These are phyloP conservation scores for Lasioglossum albipes DNA, from an alignment of 1,140 invertebrate genomes.

Conservation along the genomic window DNA sequence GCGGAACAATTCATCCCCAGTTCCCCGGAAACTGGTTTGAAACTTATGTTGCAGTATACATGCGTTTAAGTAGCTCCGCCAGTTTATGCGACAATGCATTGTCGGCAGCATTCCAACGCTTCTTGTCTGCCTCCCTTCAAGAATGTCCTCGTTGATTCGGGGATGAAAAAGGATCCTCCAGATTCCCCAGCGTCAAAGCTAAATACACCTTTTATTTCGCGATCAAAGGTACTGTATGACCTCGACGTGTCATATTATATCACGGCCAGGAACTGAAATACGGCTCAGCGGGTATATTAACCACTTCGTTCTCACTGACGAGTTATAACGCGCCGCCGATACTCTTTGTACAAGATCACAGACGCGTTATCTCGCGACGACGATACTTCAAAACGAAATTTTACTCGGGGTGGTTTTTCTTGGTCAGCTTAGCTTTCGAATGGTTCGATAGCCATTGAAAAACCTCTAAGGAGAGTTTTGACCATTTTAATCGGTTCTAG, in stretches of 20 bases:
- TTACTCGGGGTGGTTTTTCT: too few relatives aligned
- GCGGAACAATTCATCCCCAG: background rate
- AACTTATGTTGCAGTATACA: background rate
- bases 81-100: conserved; percentile 12
- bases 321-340: too few relatives aligned
- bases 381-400: too few relatives aligned
- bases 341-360: too few relatives aligned
- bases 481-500: too few relatives aligned
- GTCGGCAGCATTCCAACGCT: conserved; percentile 6
- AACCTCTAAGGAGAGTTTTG: too few relatives aligned
- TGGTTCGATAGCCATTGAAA: too few relatives aligned
- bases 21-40: background rate
- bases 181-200: conserved; percentile 18
- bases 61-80: background rate
- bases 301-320: too few relatives aligned
- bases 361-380: too few relatives aligned
- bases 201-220: conserved; percentile 7
- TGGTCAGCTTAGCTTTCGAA: too few relatives aligned
- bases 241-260: conserved; percentile 23
- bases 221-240: background rate
- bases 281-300: background rate
- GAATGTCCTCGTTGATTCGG: conserved; percentile 28
- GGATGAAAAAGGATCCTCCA: conserved; percentile 24
- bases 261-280: background rate
- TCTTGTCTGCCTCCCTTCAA: conserved; percentile 13